These are phyloP conservation scores for Climacteris rufus DNA, from an alignment of 2,113 vertebrate genomes.

Conservation along the genomic window DNA sequence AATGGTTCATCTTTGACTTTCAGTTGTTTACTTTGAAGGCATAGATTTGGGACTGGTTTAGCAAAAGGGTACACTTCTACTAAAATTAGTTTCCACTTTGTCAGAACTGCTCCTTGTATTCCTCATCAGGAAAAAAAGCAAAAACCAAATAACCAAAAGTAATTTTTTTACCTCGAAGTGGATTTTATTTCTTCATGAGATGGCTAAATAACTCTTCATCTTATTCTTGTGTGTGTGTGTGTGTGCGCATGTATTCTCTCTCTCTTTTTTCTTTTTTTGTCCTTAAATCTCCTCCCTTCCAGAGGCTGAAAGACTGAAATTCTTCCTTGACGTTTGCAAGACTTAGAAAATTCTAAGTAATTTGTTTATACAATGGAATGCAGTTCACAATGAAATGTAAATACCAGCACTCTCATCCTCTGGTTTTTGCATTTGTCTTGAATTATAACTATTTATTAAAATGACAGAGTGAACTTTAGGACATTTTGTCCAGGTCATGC, in stretches of 20 bases:
- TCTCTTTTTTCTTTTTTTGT: accelerated
- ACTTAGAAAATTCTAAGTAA: not conserved
- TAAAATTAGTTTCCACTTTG: not conserved
- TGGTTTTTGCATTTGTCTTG: not conserved
- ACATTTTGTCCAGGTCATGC: not conserved
- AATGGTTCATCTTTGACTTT: not conserved
- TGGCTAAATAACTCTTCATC: not conserved
- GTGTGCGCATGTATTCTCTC: not conserved
- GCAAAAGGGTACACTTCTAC: not conserved
- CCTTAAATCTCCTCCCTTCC: not conserved
- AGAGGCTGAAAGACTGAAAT: not conserved
- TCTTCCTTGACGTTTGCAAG: not conserved
- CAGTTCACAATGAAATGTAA: not conserved
- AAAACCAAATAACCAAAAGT: not conserved
- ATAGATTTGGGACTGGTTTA: not conserved
- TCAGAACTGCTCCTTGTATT: not conserved
- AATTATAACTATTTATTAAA: not conserved
- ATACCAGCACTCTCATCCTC: not conserved
- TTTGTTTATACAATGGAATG: not conserved
- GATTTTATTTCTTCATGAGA: not conserved
- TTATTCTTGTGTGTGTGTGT: not conserved
- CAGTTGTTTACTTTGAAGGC: not conserved
- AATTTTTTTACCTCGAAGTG: not conserved
- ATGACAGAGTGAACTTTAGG: not conserved
- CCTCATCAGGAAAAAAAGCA: not conserved